A percentile compares a stretch with the other conserved stretches of the same genome.
Conservation (phyloP, 2,113 vertebrate species). For the Melanerpes formicivorus region DNA sequence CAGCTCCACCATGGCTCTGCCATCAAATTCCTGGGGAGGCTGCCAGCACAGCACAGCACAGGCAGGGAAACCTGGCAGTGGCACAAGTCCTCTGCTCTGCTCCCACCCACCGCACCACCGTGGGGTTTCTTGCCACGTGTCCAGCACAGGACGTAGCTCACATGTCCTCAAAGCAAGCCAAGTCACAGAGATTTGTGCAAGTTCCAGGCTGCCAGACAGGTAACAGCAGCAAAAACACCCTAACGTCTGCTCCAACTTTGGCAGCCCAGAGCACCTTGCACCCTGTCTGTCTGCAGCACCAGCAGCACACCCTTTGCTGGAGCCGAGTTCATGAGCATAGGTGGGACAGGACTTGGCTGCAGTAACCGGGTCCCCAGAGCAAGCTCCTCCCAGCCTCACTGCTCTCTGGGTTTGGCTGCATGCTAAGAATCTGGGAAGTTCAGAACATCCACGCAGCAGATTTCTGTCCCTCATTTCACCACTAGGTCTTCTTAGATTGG, state of each 20-base stretch:
- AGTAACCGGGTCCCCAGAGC: neutral
- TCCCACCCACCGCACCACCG: neutral
- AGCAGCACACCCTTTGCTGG: neutral
- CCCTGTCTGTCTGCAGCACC: neutral
- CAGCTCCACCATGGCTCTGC: neutral
- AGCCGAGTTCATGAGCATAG: neutral
- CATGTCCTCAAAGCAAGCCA: neutral
- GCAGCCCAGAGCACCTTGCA: neutral
- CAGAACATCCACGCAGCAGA: neutral
- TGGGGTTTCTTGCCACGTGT: neutral
- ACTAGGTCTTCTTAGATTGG: neutral
- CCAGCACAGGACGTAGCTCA: fast-evolving
- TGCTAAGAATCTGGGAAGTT: neutral
- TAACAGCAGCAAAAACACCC: neutral
- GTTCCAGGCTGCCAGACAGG: neutral
- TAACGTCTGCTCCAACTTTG: fast-evolving
- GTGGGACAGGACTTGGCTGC: neutral
- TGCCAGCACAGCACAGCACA: neutral
- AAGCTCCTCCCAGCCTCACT: neutral
- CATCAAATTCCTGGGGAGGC: neutral
- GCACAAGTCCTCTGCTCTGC: neutral
- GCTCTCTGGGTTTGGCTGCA: neutral
- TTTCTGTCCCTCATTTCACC: neutral
- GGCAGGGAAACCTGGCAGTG: neutral
- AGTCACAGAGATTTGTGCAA: fast-evolving